Percentiles rank a stretch among this genome's conserved stretches.
phyloP scores from a whole-genome alignment of 2,113 vertebrate genomes.

The Otis tarda region DNA sequence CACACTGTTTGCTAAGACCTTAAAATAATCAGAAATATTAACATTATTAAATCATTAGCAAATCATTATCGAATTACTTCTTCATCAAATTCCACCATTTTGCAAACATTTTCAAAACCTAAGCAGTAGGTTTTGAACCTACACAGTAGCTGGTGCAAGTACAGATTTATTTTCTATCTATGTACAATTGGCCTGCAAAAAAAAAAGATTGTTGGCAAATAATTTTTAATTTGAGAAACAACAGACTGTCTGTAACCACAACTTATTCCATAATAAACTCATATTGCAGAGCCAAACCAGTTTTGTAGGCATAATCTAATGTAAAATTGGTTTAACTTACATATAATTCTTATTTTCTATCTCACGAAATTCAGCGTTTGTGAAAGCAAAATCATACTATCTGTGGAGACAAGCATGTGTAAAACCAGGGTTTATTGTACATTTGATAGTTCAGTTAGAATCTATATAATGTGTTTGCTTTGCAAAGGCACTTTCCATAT shows the following conservation, averaged over 20 bases:
- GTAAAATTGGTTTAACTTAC: neutral
- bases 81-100: rapidly evolving
- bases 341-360: neutral
- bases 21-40: neutral
- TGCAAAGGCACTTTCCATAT: neutral
- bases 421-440: neutral
- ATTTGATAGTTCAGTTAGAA: neutral
- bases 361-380: neutral
- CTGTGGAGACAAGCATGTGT: neutral
- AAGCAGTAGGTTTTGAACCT: neutral
- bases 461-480: neutral
- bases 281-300: neutral
- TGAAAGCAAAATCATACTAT: neutral
- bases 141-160: neutral
- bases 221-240: neutral
- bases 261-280: neutral
- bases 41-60: neutral
- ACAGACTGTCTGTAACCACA: too few species aligned
- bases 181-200: rapidly evolving
- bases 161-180: neutral
- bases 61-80: too few species aligned
- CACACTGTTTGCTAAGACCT: neutral
- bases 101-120: neutral
- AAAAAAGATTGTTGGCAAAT: neutral
- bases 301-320: neutral